Percentiles rank a stretch among this genome's conserved stretches.
These are phyloP conservation scores for Portunus trituberculatus DNA, from an alignment of 1,140 invertebrate species.

Conservation along the genomic window DNA sequence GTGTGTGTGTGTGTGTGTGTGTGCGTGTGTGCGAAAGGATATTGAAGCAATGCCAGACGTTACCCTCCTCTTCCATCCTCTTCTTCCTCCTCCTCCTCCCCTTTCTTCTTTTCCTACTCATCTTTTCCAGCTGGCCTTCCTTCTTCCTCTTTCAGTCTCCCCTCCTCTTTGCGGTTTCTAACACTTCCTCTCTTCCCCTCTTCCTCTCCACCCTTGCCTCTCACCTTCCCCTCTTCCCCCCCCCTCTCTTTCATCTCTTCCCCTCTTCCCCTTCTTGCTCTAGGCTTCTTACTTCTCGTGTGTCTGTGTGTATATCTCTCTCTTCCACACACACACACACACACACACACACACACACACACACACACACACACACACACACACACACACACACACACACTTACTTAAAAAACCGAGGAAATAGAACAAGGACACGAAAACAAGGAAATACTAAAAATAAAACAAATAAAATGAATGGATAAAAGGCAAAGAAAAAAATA, in stretches of 20 bases:
- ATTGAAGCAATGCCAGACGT: background rate
- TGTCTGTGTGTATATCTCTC: background rate
- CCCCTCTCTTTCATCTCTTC: background rate
- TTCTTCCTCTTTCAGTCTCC: no score
- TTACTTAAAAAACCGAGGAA: background rate
- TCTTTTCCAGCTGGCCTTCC: background rate
- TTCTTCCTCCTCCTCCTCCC: background rate
- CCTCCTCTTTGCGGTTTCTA: background rate
- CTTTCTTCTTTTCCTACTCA: background rate
- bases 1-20: constrained; percentile 43
- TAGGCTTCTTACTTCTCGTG: background rate
- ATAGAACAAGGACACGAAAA: no score
- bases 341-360: background rate
- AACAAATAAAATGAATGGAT: background rate
- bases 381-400: background rate
- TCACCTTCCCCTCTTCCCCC: background rate
- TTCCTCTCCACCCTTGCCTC: background rate
- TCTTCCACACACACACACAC: background rate
- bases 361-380: background rate
- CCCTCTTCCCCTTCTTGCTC: background rate
- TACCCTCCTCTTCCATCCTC: background rate
- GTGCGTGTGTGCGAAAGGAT: background rate
- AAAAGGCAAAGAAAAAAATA: background rate
- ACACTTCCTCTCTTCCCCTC: background rate
- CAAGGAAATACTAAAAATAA: background rate